Percentiles rank a stretch among this genome's conserved stretches.
Conservation (phyloP, 2,113 vertebrate species). For the Morone chrysops region DNA sequence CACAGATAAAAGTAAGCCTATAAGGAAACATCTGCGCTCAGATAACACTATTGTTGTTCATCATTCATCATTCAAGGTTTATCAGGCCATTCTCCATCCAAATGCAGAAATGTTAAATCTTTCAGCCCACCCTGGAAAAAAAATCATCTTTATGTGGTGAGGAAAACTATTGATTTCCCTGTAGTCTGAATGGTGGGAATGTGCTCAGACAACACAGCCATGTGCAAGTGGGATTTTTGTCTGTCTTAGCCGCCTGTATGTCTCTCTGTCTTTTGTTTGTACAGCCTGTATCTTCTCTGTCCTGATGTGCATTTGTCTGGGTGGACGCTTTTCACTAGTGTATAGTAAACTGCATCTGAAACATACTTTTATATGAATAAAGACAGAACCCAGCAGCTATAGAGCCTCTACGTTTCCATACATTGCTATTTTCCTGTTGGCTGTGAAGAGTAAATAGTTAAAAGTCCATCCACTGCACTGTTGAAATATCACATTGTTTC, state of each 20-base stretch:
- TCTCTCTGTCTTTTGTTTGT: slow-evolving; percentile 53
- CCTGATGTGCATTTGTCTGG: slow-evolving; percentile 61
- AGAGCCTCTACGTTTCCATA: not conserved
- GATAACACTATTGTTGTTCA: slow-evolving; percentile 14
- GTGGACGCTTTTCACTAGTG: slow-evolving; percentile 14
- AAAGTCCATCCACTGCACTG: not conserved
- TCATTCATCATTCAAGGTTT: slow-evolving; percentile 66
- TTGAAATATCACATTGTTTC: slow-evolving; percentile 17
- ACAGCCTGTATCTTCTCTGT: slow-evolving; percentile 26
- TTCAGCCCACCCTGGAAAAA: slow-evolving; percentile 63
- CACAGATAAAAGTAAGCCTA: slow-evolving; percentile 6
- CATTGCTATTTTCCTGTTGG: slow-evolving; percentile 7
- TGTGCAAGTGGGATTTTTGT: slow-evolving; percentile 66
- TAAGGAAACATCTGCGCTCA: slow-evolving; percentile 3
- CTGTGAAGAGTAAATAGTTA: not conserved
- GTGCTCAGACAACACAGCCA: slow-evolving; percentile 53
- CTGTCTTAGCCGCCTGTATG: slow-evolving; percentile 53
- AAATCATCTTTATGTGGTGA: slow-evolving; percentile 75
- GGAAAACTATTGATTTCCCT: slow-evolving; percentile 80
- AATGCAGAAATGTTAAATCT: slow-evolving; percentile 62
- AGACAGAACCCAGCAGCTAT: slow-evolving; percentile 7
- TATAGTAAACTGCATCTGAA: not conserved
- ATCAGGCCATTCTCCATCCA: slow-evolving; percentile 56
- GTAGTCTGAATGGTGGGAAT: slow-evolving; percentile 72
- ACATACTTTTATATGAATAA: slow-evolving; percentile 23